These are phyloP conservation scores for Anhinga anhinga DNA, from an alignment of 2,113 vertebrate species.

Conservation along the genomic window DNA sequence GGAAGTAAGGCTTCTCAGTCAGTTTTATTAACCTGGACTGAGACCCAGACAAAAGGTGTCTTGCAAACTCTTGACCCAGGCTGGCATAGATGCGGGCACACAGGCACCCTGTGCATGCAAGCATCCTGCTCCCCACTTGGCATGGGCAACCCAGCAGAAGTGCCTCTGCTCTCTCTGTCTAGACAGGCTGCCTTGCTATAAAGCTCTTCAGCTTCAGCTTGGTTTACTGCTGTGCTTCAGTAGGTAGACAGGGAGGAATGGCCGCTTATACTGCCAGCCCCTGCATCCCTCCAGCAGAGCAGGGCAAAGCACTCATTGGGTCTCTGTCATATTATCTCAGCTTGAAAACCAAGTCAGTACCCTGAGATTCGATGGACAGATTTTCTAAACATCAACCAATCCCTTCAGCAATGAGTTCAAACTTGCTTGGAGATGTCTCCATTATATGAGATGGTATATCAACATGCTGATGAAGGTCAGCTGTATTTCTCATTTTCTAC, in stretches of 20 bases:
- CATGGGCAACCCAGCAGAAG: background rate
- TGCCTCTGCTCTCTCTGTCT: background rate
- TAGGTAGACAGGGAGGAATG: background rate
- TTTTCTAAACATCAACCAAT: background rate
- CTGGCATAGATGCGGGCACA: background rate
- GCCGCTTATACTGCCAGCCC: background rate
- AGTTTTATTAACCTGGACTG: background rate
- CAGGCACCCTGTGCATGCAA: rapidly evolving
- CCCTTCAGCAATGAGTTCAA: background rate
- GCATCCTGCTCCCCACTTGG: background rate
- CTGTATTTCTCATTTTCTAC: background rate
- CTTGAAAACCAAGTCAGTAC: background rate
- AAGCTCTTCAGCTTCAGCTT: background rate
- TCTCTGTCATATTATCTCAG: background rate
- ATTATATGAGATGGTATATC: background rate
- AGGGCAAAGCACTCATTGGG: background rate
- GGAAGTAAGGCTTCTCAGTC: background rate
- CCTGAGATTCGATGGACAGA: background rate
- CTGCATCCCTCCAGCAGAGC: background rate
- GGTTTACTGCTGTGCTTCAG: background rate
- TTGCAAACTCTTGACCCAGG: background rate
- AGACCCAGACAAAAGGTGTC: background rate
- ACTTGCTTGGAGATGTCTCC: background rate
- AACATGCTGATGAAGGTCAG: background rate
- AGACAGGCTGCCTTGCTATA: background rate